Evolutionary conservation across 2,797 vertebrate species (phyloP).

Genomic region (Pseudochirops corinnae): DNA sequence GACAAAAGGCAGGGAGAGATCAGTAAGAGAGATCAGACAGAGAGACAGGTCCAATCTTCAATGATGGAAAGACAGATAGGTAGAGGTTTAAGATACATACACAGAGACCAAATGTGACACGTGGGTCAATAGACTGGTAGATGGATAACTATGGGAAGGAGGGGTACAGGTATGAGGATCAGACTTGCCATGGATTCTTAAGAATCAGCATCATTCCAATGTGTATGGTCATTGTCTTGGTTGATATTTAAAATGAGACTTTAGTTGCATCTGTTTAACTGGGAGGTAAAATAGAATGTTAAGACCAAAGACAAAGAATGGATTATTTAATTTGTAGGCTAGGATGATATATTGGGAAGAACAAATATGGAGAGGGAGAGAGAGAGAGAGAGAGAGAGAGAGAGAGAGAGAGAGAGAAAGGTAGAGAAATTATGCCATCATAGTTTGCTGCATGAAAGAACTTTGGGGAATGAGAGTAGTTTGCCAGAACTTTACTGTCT

Average conservation of each 20-base stretch:
- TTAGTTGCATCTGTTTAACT: background rate
- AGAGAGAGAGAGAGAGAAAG: too few relatives aligned
- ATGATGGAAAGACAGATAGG: conserved; percentile 45
- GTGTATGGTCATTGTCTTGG: background rate
- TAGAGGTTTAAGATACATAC: background rate
- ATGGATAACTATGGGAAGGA: background rate
- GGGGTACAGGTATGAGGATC: background rate
- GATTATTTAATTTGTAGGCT: background rate
- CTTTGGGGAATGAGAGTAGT: background rate
- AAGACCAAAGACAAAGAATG: background rate
- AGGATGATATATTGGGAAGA: background rate
- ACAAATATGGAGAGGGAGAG: background rate
- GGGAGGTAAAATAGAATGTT: background rate
- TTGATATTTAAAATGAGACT: background rate
- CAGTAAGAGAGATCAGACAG: conserved; percentile 29
- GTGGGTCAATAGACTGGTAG: background rate
- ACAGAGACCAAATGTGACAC: background rate
- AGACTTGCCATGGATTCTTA: background rate
- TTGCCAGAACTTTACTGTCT: conserved; percentile 1
- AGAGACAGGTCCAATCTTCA: conserved; percentile 31
- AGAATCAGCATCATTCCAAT: background rate
- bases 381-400: background rate
- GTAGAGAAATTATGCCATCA: background rate
- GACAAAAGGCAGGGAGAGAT: conserved; percentile 67
- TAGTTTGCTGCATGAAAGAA: conserved; percentile 6